Evolutionary conservation across 2,888 invertebrate species (phyloP).

Genomic region (Gymnosoma rotundatum): DNA sequence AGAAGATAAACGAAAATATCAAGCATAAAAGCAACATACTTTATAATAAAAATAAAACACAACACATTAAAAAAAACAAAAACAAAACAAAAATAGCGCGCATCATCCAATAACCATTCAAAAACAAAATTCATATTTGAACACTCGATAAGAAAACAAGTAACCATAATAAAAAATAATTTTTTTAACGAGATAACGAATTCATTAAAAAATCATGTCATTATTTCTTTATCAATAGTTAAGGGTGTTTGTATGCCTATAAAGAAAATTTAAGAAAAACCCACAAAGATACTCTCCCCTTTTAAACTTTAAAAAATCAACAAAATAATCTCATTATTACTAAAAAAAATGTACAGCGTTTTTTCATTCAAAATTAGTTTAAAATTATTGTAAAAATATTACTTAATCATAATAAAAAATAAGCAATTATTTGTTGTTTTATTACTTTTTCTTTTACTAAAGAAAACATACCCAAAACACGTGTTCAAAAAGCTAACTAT

Average conservation of each 20-base stretch:
- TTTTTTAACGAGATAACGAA: constrained; percentile 38
- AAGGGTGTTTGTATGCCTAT: constrained; percentile 5
- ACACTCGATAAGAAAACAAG: too few relatives aligned
- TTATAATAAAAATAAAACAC: constrained; percentile 55
- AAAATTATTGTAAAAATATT: background rate
- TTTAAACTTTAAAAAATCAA: constrained; percentile 49
- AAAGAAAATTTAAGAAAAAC: constrained; percentile 10
- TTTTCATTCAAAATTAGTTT: constrained; percentile 60
- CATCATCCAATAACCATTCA: constrained; percentile 74
- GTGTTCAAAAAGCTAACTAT: background rate
- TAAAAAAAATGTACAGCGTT: constrained; percentile 63
- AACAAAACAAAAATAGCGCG: constrained; percentile 75
- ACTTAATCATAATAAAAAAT: constrained; percentile 41
- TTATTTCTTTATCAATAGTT: constrained; percentile 48
- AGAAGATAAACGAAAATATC: constrained; percentile 52
- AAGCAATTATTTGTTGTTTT: constrained; percentile 69
- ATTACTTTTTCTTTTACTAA: constrained; percentile 61
- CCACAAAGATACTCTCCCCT: constrained; percentile 46
- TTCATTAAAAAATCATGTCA: constrained; percentile 44
- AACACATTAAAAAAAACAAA: constrained; percentile 64
- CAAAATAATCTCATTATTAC: constrained; percentile 63
- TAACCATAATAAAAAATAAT: too few relatives aligned
- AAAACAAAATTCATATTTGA: constrained; percentile 46
- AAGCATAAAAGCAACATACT: constrained; percentile 61
- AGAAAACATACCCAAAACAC: background rate